Percentiles rank a stretch among this genome's conserved stretches.
Evolutionary conservation across 2,113 vertebrate genomes (phyloP).

Genomic region (Perca fluviatilis): DNA sequence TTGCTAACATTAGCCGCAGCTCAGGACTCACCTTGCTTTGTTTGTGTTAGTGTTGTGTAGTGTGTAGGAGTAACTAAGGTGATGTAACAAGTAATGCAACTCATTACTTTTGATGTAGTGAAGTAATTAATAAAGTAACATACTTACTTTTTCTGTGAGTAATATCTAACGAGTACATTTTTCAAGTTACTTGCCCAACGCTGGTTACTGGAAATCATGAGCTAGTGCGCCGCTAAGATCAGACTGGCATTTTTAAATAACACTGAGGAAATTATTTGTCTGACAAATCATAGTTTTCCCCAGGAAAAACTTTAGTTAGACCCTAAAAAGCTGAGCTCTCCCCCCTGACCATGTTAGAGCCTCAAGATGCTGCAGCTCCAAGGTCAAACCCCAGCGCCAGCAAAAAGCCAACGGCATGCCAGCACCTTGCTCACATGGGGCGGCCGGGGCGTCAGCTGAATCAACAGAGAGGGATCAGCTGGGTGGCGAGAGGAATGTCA

Average conservation of each 20-base stretch:
- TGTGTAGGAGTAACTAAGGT: background rate
- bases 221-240: background rate
- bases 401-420: slow-evolving; percentile 61
- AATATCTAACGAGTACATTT: background rate
- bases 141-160: background rate
- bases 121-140: background rate
- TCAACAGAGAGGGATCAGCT: slow-evolving; percentile 81
- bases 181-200: background rate
- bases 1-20: background rate
- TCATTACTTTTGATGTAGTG: background rate
- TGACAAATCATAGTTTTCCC: background rate
- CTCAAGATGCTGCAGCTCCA: slow-evolving; percentile 72
- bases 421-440: slow-evolving; percentile 65
- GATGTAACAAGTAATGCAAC: background rate
- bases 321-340: slow-evolving; percentile 37
- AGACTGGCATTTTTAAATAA: background rate
- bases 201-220: background rate
- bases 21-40: background rate
- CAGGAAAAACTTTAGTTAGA: slow-evolving; percentile 35
- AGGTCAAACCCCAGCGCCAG: slow-evolving; percentile 72
- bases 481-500: slow-evolving; percentile 66
- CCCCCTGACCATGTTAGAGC: slow-evolving; percentile 4
- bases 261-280: background rate
- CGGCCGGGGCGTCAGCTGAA: slow-evolving; percentile 74
- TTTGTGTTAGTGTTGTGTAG: background rate